Evolutionary conservation across 2,888 invertebrate genomes (phyloP).

Genomic region (Eupithecia abbreviata): DNA sequence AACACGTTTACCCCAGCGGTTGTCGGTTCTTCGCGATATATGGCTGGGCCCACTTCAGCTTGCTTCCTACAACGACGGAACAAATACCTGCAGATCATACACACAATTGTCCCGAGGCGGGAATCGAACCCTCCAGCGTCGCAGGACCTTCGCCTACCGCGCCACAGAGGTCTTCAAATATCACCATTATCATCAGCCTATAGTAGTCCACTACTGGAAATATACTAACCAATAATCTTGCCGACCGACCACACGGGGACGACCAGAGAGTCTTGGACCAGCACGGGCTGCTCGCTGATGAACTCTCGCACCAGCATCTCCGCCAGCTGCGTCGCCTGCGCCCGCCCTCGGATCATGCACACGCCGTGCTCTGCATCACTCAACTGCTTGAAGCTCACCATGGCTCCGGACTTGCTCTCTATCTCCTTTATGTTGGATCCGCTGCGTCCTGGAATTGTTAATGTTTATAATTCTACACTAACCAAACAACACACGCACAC

Average conservation of each 20-base stretch:
- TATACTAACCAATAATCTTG: constrained; percentile 86
- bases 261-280: constrained; percentile 86
- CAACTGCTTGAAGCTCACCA: constrained; percentile 78
- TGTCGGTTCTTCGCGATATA: too few species aligned
- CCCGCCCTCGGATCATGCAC: constrained; percentile 88
- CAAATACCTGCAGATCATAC: too few species aligned
- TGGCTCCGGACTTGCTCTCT: constrained; percentile 88
- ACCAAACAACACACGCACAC: too few species aligned
- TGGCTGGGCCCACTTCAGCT: too few species aligned
- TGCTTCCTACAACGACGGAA: too few species aligned
- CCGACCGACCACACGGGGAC: constrained; percentile 88
- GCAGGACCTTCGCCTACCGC: too few species aligned
- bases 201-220: too few species aligned
- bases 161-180: too few species aligned
- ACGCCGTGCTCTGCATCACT: constrained; percentile 85
- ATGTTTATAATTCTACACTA: not conserved
- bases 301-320: constrained; percentile 87
- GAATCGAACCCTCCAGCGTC: too few species aligned
- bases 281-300: constrained; percentile 87
- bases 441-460: constrained; percentile 81
- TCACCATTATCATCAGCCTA: too few species aligned
- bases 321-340: constrained; percentile 87
- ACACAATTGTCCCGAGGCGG: too few species aligned
- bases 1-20: too few species aligned
- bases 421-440: constrained; percentile 91